A percentile compares a stretch with the other conserved stretches of the same genome.
phyloP scores from a whole-genome alignment of 2,888 invertebrate genomes.

The Zeuzera pyrina region DNA sequence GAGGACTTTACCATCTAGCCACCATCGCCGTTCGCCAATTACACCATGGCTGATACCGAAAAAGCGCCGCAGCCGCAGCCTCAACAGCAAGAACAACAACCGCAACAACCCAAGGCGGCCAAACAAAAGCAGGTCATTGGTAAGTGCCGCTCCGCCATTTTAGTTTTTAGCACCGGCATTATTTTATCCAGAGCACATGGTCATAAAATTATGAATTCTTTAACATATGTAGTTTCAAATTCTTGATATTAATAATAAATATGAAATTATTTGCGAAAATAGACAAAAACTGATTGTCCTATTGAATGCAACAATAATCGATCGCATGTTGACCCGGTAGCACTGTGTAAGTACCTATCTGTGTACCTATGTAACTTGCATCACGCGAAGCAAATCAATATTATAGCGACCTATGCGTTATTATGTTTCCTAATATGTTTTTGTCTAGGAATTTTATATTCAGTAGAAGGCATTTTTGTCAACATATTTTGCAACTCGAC shows the following conservation, averaged over 20 bases:
- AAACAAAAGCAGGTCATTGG: conserved; percentile 92
- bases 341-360: conserved; percentile 8
- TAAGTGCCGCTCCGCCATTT: conserved; percentile 74
- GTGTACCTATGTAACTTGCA: conserved; percentile 13
- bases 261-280: no score
- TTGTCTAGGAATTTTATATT: no score
- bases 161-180: conserved; percentile 52
- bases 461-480: no score
- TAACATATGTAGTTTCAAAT: conserved; percentile 9
- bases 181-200: conserved; percentile 55
- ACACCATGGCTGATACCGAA: conserved; percentile 97
- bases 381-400: conserved; percentile 39
- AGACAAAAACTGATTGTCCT: no score
- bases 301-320: conserved; percentile 32
- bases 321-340: conserved; percentile 43
- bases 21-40: conserved; percentile 84
- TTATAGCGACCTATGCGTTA: no score
- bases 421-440: no score
- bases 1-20: conserved; percentile 80
- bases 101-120: conserved; percentile 74
- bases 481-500: no score
- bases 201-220: conserved; percentile 8
- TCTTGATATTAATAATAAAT: no score
- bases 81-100: conserved; percentile 75
- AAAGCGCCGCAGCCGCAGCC: conserved; percentile 83